Conservation (phyloP, 53 echinoderm and acorn worm species). For the Holothuria leucospilota region DNA sequence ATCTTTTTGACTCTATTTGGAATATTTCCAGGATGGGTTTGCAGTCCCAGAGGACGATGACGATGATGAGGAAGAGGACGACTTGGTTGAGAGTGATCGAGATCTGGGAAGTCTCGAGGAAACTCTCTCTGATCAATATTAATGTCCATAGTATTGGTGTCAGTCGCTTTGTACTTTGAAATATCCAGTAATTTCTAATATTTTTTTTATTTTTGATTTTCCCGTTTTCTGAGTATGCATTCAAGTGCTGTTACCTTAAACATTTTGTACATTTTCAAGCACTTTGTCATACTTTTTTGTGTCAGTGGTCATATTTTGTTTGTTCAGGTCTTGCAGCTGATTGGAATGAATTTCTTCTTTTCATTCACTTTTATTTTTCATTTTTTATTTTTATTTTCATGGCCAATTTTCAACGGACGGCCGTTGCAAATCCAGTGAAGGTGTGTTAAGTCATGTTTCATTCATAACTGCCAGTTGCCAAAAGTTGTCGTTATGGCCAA, state of each 20-base stretch:
- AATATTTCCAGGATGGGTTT: constrained; percentile 90
- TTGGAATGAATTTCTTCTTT: background rate
- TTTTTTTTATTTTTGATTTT: constrained; percentile 18
- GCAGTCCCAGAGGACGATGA: constrained; percentile 91
- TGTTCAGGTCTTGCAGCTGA: too few species aligned
- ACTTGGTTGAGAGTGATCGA: constrained; percentile 35
- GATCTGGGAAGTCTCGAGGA: constrained; percentile 37
- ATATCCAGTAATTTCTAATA: constrained; percentile 37
- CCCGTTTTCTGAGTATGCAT: background rate
- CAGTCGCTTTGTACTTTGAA: constrained; percentile 47
- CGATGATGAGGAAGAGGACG: constrained; percentile 35
- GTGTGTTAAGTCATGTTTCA: background rate
- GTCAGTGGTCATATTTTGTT: too few species aligned
- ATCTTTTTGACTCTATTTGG: background rate
- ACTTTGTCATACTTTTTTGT: too few species aligned
- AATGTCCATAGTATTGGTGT: constrained; percentile 38
- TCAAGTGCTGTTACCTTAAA: too few species aligned
- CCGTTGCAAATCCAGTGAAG: constrained; percentile 13
- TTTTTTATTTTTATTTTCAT: constrained; percentile 23
- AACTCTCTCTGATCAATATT: constrained; percentile 42
- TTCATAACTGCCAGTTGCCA: background rate
- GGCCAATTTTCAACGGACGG: constrained; percentile 1
- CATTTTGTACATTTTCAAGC: too few species aligned
- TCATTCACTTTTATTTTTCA: background rate
- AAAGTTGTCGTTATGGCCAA: too few species aligned